Conservation (phyloP, 2,888 invertebrate species). For the Leptinotarsa haldemani region DNA sequence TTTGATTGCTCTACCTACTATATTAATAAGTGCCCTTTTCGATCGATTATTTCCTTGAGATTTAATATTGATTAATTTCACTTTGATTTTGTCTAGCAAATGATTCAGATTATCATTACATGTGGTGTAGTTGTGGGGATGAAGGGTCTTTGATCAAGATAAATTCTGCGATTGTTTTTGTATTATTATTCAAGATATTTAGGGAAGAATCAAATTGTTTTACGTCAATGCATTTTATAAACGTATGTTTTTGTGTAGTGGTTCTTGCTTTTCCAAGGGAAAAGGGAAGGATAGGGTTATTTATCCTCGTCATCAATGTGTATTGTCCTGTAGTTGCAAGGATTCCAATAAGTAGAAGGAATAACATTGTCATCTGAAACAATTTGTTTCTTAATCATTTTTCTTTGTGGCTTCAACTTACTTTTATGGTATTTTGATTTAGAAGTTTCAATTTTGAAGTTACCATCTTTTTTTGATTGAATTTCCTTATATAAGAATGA, state of each 20-base stretch:
- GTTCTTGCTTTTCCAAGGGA: constrained; percentile 6
- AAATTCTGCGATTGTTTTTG: background rate
- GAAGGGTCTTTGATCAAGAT: background rate
- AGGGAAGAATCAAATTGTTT: background rate
- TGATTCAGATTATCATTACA: background rate
- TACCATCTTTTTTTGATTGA: background rate
- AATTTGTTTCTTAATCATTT: too few species aligned
- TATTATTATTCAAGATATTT: background rate
- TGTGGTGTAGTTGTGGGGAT: background rate
- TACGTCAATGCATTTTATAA: background rate
- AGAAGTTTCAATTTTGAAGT: background rate
- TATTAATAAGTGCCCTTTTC: too few species aligned
- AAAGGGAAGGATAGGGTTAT: background rate
- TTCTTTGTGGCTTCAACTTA: background rate
- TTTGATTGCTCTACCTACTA: constrained; percentile 16
- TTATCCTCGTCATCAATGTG: background rate
- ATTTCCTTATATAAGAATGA: background rate
- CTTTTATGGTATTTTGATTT: too few species aligned
- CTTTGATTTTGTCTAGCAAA: too few species aligned
- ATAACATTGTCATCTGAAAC: too few species aligned
- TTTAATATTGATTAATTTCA: too few species aligned
- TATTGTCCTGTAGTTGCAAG: background rate
- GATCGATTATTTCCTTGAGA: too few species aligned
- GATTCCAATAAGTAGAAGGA: background rate
- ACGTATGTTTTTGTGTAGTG: background rate